A percentile compares a stretch with the other conserved stretches of the same genome.
phyloP scores from a whole-genome alignment of 2,113 vertebrate species.

The Seriola aureovittata region DNA sequence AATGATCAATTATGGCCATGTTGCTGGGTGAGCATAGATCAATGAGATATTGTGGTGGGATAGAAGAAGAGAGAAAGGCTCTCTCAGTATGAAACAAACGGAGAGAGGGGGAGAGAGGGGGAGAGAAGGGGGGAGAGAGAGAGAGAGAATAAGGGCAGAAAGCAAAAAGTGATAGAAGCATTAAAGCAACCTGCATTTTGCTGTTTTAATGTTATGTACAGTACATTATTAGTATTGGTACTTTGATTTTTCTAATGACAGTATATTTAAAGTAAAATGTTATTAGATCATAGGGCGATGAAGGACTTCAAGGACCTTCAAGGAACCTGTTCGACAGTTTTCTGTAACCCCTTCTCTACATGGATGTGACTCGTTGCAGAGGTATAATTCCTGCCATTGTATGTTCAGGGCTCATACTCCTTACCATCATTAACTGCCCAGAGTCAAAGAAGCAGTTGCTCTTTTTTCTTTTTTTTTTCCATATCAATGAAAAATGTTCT shows the following conservation, averaged over 20 bases:
- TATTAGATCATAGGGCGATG: no score
- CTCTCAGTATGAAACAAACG: constrained; percentile 15
- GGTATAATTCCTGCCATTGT: no score
- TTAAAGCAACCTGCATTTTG: neutral
- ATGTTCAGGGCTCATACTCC: no score
- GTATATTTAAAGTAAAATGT: no score
- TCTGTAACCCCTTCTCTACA: no score
- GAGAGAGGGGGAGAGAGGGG: neutral
- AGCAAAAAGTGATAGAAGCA: neutral
- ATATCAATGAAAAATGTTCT: neutral
- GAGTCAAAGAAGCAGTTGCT: no score
- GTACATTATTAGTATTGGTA: neutral
- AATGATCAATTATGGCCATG: constrained; percentile 67
- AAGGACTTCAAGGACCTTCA: no score
- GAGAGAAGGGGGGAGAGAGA: neutral
- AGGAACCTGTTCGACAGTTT: no score
- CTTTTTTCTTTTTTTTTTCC: neutral
- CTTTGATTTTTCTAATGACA: neutral
- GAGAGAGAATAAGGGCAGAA: neutral
- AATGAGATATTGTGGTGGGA: constrained; percentile 40
- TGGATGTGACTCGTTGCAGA: no score
- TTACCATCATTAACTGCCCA: no score
- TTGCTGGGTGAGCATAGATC: constrained; percentile 54
- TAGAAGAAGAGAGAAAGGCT: neutral
- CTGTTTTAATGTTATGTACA: neutral